Conservation (phyloP, 2,888 invertebrate genomes). For the Idaea biselata region DNA sequence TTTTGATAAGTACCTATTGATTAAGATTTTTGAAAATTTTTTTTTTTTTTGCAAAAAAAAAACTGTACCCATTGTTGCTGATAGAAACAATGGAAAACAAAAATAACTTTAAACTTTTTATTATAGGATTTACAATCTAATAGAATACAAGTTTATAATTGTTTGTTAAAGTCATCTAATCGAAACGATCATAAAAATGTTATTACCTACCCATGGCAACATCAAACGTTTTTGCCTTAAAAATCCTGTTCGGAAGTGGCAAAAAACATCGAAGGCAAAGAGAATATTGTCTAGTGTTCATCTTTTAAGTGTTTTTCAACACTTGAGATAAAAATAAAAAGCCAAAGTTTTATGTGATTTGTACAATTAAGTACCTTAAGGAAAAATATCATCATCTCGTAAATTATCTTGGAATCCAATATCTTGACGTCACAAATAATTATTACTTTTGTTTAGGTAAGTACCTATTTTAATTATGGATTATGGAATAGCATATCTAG, state of each 20-base stretch:
- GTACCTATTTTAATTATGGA: too few relatives aligned
- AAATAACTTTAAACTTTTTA: too few relatives aligned
- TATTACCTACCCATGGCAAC: background rate
- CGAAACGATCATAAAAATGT: background rate
- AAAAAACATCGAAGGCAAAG: background rate
- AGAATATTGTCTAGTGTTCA: background rate
- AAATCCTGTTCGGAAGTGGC: background rate
- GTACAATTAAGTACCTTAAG: background rate
- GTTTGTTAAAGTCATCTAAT: background rate
- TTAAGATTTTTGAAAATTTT: too few relatives aligned
- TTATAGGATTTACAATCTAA: too few relatives aligned
- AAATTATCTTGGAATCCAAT: background rate
- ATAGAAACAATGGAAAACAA: too few relatives aligned
- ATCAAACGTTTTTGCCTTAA: background rate
- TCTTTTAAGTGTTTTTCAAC: background rate
- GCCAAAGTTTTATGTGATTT: background rate
- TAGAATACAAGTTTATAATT: background rate
- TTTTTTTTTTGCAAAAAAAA: too few relatives aligned
- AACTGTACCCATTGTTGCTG: too few relatives aligned
- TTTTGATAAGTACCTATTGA: too few relatives aligned
- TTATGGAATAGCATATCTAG: too few relatives aligned
- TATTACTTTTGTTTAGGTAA: too few relatives aligned
- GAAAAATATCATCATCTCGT: background rate
- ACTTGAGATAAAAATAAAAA: background rate
- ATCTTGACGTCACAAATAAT: background rate